Evolutionary conservation across 1,140 invertebrate species (phyloP), one percentile per base, ranked within the genome.

Genomic region (Melanaphis sacchari): DNA sequence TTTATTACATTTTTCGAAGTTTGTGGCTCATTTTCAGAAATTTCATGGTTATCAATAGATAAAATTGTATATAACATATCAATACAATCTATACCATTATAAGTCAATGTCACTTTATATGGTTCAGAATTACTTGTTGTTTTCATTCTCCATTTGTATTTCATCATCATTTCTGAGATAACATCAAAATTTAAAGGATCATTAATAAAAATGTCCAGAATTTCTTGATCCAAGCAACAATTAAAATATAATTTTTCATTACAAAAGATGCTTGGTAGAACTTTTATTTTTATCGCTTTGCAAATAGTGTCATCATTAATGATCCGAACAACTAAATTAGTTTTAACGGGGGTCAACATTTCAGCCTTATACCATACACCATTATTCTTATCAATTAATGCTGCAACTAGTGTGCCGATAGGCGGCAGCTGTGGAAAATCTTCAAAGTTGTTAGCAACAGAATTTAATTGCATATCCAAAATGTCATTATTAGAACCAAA

Each of bases 141-240:
- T 93, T 54, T 82, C 91, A 93, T 84, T 40, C 18, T 52, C 91
- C 91, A 93, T 26, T 84, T 26, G 31, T 15, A 36, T 4, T 36
- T 24, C 21, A 36, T 84, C 76, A 92, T 81, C 11, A 82, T 49
- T 24, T 92, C 76, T n/a, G 43, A 92, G 4, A 92, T 84, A n/a
- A 81, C 15, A 49, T 38, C n/a, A 22, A 22, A 52, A 82, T 92
- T 82, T 40, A 22, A 26, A 8, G 66, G 91, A 92, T 92, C 66
- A 82, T 52, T 92, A 24, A 92, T 31, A 22, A 84, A 36, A 38
- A 2, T 0, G 49, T 92, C 91, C n/a, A 26, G 22, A 82, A 81
- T 91, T 91, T 91, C 76, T 54, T 89, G 49, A 26, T 89, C 49
- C 11, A 92, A 0, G 1, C 43, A 84, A 84, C 91, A 92, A 0